phyloP scores from a whole-genome alignment of 2,888 invertebrate species.

The Salticus scenicus region DNA sequence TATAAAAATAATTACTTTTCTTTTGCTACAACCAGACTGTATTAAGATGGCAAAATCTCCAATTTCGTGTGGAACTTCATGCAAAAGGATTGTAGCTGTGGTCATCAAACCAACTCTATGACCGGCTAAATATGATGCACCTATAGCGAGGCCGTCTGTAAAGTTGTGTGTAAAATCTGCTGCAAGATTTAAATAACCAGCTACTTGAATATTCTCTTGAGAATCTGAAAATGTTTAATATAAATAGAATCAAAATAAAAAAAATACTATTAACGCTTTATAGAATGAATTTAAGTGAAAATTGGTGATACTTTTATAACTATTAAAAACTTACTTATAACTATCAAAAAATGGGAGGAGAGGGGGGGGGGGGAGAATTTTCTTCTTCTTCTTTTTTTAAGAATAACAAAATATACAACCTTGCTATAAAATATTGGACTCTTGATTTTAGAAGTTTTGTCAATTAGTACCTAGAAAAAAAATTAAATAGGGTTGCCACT shows the following conservation, averaged over 20 bases:
- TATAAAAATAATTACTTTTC: slow-evolving; percentile 83
- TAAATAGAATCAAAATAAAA: no score
- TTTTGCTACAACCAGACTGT: slow-evolving; percentile 95
- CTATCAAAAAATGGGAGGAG: no score
- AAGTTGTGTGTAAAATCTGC: slow-evolving; percentile 99
- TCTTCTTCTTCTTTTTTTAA: no score
- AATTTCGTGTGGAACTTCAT: slow-evolving; percentile 99
- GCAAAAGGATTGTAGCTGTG: slow-evolving; percentile 95
- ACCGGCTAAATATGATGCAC: slow-evolving; percentile 96
- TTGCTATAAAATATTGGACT: no score
- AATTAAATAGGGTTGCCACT: no score
- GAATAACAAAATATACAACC: no score
- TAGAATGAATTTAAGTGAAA: background rate
- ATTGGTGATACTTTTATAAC: background rate
- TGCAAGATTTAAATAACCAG: slow-evolving; percentile 96
- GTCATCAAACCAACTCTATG: slow-evolving; percentile 81
- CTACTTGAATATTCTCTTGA: slow-evolving; percentile 81
- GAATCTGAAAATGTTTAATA: slow-evolving; percentile 40
- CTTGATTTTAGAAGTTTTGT: no score
- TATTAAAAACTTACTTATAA: no score
- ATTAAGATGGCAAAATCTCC: slow-evolving; percentile 99
- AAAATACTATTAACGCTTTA: background rate
- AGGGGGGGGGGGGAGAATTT: no score
- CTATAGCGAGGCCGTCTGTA: slow-evolving; percentile 99
- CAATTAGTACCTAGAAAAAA: no score